A percentile compares a stretch with the other conserved stretches of the same genome.
Conservation (phyloP, 1,140 invertebrate genomes). For the Artemia franciscana region DNA sequence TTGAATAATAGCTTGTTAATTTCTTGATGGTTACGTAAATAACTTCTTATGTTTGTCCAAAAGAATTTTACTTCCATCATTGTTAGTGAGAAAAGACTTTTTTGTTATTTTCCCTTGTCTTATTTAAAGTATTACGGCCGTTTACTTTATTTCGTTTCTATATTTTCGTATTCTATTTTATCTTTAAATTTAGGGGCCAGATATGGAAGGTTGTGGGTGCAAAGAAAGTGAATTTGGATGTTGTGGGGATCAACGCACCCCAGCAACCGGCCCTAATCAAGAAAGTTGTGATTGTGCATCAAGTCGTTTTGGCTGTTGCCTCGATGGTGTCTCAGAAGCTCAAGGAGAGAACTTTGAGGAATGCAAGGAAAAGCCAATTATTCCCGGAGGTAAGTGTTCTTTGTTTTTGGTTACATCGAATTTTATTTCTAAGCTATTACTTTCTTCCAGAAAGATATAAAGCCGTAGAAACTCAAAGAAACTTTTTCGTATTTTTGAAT, state of each 20-base stretch:
- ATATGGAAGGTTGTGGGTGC: conserved; percentile 46
- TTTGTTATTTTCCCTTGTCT: too few species aligned
- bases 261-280: conserved; percentile 29
- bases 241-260: conserved; percentile 47
- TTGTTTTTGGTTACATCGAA: too few species aligned
- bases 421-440: too few species aligned
- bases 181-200: conserved; percentile 11
- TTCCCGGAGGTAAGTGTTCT: conserved; percentile 29
- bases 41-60: too few species aligned
- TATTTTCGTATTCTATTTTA: too few species aligned
- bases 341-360: conserved; percentile 56
- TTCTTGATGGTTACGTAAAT: too few species aligned
- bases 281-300: conserved; percentile 48
- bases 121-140: too few species aligned
- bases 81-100: too few species aligned
- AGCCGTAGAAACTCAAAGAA: not conserved
- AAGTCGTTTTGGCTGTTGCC: conserved; percentile 47
- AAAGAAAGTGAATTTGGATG: conserved; percentile 52
- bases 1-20: too few species aligned
- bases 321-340: conserved; percentile 33
- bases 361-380: conserved; percentile 39
- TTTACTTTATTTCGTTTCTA: too few species aligned
- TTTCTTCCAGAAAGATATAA: not conserved
- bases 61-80: too few species aligned
- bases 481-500: too few species aligned